Evolutionary conservation across 2,113 vertebrate genomes (phyloP).

Genomic region (Cyanoramphus novaezelandiae): DNA sequence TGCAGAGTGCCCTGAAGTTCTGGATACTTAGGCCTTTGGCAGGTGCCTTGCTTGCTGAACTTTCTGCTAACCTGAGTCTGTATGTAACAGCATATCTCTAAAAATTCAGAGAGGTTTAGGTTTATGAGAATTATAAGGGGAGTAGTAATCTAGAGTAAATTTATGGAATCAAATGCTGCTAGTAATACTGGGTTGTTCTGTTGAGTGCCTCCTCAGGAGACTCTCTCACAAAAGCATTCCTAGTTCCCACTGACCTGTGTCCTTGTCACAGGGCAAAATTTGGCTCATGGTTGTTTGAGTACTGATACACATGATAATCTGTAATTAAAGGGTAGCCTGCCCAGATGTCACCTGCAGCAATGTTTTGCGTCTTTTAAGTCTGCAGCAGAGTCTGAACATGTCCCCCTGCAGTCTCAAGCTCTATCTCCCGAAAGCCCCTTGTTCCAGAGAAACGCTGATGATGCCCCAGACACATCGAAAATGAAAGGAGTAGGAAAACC

Average conservation of each 20-base stretch:
- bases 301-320: background rate
- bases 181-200: background rate
- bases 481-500: constrained; percentile 82
- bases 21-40: fast-evolving
- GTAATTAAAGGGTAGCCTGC: background rate
- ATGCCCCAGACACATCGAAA: constrained; percentile 76
- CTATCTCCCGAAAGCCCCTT: constrained; percentile 29
- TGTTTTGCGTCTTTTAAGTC: background rate
- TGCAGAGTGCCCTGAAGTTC: background rate
- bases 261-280: background rate
- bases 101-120: background rate
- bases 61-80: background rate
- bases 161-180: background rate
- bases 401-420: background rate
- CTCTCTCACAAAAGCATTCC: background rate
- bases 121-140: background rate
- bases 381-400: background rate
- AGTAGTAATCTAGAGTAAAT: background rate
- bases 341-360: background rate
- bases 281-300: background rate
- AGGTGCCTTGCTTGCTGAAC: background rate
- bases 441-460: constrained; percentile 10
- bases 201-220: fast-evolving
- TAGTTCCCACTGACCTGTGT: background rate
- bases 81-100: background rate